A percentile compares a stretch with the other conserved stretches of the same genome.
Evolutionary conservation across 1,140 invertebrate genomes (phyloP).

Genomic region (Brachionus manjavacas): DNA sequence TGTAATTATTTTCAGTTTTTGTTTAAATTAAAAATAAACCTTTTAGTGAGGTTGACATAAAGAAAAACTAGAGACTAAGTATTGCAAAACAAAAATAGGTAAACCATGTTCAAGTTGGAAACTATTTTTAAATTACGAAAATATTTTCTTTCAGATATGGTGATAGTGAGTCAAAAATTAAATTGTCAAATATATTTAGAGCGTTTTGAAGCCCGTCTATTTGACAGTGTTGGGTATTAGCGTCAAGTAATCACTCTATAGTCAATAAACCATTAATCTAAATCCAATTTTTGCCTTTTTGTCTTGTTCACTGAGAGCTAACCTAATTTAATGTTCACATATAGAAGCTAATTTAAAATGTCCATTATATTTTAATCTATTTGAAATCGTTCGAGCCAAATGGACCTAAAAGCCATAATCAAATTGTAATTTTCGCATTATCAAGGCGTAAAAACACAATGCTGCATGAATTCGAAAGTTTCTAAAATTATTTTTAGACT

Average conservation of each 20-base stretch:
- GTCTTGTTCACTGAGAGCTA: not conserved
- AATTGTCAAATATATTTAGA: not conserved
- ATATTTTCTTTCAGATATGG: not conserved
- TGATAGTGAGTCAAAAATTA: slow-evolving; percentile 5
- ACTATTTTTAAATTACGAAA: not conserved
- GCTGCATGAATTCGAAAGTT: not conserved
- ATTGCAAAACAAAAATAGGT: not conserved
- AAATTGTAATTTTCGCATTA: slow-evolving; percentile 17
- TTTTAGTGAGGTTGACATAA: not conserved
- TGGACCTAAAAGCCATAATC: not conserved
- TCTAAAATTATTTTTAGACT: not conserved
- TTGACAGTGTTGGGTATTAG: not conserved
- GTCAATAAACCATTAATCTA: not conserved
- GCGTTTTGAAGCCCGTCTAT: not conserved
- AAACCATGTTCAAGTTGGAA: not conserved
- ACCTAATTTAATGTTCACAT: not conserved
- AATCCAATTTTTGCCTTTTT: not conserved
- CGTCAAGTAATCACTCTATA: not conserved
- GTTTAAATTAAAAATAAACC: slow-evolving; percentile 1
- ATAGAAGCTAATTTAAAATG: not conserved
- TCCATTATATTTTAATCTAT: not conserved
- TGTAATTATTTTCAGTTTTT: not conserved
- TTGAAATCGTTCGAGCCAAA: not conserved
- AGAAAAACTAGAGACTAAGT: not conserved
- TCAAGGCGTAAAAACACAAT: not conserved